Percentiles rank a stretch among this genome's conserved stretches.
These are phyloP conservation scores for Protosalanx chinensis DNA, from an alignment of 2,797 vertebrate species.

Conservation along the genomic window DNA sequence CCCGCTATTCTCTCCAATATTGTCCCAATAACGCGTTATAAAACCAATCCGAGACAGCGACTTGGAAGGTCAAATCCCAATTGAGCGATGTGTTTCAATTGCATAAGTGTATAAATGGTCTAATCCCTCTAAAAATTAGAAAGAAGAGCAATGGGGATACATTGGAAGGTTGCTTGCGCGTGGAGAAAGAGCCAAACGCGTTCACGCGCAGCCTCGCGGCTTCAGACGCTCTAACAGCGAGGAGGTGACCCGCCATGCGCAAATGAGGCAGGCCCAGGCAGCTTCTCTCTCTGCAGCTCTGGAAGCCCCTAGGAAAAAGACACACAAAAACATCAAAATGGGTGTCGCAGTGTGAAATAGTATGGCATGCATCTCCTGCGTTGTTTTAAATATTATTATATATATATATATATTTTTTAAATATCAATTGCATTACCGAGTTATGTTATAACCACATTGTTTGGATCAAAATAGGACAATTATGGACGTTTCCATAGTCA, in stretches of 20 bases:
- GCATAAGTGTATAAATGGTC: constrained; percentile 50
- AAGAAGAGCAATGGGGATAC: constrained; percentile 79
- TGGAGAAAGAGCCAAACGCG: constrained; percentile 93
- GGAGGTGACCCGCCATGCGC: constrained; percentile 72
- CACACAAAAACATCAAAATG: constrained; percentile 63
- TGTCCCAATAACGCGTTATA: constrained; percentile 70
- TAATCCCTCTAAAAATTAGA: constrained; percentile 64
- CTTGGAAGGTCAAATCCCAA: constrained; percentile 65
- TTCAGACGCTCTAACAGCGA: constrained; percentile 74
- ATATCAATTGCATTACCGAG: background rate
- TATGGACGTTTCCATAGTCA: no score
- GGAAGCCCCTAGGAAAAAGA: constrained; percentile 50
- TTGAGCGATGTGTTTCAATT: constrained; percentile 61
- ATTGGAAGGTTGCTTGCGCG: constrained; percentile 84
- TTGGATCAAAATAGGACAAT: no score
- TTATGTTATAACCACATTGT: no score
- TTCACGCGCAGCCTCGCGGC: constrained; percentile 91
- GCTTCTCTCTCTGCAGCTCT: constrained; percentile 63
- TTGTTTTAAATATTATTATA: constrained; percentile 4
- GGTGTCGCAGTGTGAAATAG: constrained; percentile 62
- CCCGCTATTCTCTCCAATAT: constrained; percentile 64
- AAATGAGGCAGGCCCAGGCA: constrained; percentile 72
- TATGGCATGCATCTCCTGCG: background rate
- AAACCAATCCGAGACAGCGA: constrained; percentile 56
- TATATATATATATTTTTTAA: background rate